Evolutionary conservation across 35 echinoderm and acorn worm species (phyloP).

Genomic region (Anneissia japonica): DNA sequence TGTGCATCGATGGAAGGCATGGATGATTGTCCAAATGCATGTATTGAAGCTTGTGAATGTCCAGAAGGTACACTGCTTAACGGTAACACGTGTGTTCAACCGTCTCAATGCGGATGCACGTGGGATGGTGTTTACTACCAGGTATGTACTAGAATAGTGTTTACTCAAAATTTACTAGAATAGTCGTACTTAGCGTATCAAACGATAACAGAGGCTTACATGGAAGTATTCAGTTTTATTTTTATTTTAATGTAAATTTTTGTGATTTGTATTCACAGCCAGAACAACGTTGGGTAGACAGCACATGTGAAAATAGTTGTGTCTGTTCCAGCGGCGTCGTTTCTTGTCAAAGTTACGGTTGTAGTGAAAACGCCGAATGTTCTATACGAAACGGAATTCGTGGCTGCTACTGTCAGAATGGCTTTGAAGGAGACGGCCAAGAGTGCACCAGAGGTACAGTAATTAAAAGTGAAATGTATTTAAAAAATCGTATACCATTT

Average conservation of each 20-base stretch:
- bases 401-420: slow-evolving; percentile 62
- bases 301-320: slow-evolving; percentile 29
- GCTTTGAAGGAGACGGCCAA: slow-evolving; percentile 24
- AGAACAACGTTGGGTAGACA: slow-evolving; percentile 24
- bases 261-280: slow-evolving; percentile 28
- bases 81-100: slow-evolving; percentile 42
- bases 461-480: not conserved
- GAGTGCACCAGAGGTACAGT: slow-evolving; percentile 19
- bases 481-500: not conserved
- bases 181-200: no score
- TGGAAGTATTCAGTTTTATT: no score
- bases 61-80: slow-evolving; percentile 46
- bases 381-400: slow-evolving; percentile 45
- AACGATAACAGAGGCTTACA: no score
- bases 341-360: not conserved
- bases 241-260: no score
- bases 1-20: slow-evolving; percentile 24
- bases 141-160: slow-evolving; percentile 27
- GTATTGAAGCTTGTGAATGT: slow-evolving; percentile 72
- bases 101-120: slow-evolving; percentile 59
- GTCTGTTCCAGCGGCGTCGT: slow-evolving; percentile 31
- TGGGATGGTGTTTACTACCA: slow-evolving; percentile 44
- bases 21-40: slow-evolving; percentile 21
- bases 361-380: slow-evolving; percentile 38
- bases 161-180: no score